Conservation (phyloP, 2,113 vertebrate species). For the Xenopus tropicalis region DNA sequence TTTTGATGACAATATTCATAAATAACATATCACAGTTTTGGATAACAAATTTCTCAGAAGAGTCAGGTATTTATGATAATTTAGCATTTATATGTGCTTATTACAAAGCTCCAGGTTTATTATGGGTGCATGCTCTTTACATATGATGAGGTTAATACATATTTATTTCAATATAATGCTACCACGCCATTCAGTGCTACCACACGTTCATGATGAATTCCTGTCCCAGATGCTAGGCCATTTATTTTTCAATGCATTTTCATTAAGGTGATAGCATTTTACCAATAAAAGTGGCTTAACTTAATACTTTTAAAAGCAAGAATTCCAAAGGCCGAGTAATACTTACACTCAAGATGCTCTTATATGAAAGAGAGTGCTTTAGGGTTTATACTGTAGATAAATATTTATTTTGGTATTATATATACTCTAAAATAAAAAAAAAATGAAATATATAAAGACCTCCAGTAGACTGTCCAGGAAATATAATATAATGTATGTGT, state of each 20-base stretch:
- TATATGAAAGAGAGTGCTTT: too few species aligned
- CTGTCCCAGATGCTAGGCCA: neutral
- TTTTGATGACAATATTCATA: conserved; percentile 72
- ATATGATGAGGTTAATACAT: conserved; percentile 28
- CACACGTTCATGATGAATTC: conserved; percentile 23
- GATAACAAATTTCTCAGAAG: conserved; percentile 70
- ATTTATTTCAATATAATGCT: conserved; percentile 35
- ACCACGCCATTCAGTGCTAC: conserved; percentile 1
- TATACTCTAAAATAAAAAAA: too few species aligned
- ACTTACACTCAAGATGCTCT: neutral
- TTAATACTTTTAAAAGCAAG: neutral
- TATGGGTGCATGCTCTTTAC: conserved; percentile 23
- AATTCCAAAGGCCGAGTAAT: neutral
- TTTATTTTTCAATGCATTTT: conserved; percentile 26
- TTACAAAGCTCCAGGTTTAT: conserved; percentile 55
- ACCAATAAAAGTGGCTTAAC: conserved; percentile 25
- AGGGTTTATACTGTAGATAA: too few species aligned
- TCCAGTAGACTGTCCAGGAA: too few species aligned
- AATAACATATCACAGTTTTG: conserved; percentile 73
- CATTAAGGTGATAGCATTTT: conserved; percentile 40
- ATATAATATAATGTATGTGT: too few species aligned
- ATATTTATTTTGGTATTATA: too few species aligned
- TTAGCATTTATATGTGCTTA: conserved; percentile 59
- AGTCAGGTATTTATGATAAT: conserved; percentile 61
- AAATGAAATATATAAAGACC: too few species aligned